Conservation (phyloP, 2,888 invertebrate genomes). For the Leptopilina myrica region DNA sequence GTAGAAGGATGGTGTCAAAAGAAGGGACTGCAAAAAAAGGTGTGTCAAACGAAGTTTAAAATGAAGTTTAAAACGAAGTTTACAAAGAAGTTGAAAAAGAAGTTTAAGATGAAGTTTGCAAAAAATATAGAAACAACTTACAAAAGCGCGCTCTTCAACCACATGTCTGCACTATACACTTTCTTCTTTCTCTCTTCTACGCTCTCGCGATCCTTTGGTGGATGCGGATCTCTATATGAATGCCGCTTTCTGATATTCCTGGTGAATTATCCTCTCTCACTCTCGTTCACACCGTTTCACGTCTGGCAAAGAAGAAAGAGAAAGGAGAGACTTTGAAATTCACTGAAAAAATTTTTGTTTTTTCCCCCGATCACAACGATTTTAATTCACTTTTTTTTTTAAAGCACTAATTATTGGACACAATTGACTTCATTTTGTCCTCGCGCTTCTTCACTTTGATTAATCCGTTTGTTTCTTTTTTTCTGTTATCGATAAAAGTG, state of each 20-base stretch:
- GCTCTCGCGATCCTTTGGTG: constrained; percentile 29
- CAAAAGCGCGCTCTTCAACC: constrained; percentile 69
- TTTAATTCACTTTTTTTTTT: constrained; percentile 25
- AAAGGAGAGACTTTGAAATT: constrained; percentile 40
- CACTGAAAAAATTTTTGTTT: background rate
- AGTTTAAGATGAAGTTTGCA: background rate
- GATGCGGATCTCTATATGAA: background rate
- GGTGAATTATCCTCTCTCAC: constrained; percentile 41
- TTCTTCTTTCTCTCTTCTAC: constrained; percentile 55
- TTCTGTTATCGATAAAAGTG: background rate
- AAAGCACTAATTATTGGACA: constrained; percentile 14
- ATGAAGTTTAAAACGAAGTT: too few species aligned
- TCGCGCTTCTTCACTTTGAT: background rate
- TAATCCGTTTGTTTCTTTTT: background rate
- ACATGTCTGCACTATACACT: constrained; percentile 70
- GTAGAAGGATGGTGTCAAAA: too few species aligned
- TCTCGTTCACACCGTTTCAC: constrained; percentile 46
- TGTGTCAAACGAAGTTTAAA: too few species aligned
- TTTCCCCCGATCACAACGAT: constrained; percentile 11
- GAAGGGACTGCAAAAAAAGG: too few species aligned
- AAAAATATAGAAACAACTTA: constrained; percentile 68
- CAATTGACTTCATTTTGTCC: constrained; percentile 27
- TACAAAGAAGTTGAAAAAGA: too few species aligned
- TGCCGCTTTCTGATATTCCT: constrained; percentile 20
- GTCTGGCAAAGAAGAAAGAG: constrained; percentile 45